Percentiles rank a stretch among this genome's conserved stretches.
Evolutionary conservation across 2,888 invertebrate species (phyloP).

Genomic region (Chesias legatella): DNA sequence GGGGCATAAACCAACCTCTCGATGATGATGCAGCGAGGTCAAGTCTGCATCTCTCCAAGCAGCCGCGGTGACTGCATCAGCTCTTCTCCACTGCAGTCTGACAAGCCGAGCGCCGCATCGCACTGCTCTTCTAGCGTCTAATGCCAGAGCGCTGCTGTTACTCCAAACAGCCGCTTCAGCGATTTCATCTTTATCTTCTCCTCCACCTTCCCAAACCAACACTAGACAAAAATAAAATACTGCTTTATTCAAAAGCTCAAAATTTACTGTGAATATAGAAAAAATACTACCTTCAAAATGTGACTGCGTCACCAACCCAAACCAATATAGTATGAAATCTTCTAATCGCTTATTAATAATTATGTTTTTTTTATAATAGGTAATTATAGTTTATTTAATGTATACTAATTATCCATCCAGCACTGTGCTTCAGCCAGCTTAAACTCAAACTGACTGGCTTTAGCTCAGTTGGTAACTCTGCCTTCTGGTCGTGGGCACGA

Average conservation of each 20-base stretch:
- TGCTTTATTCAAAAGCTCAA: too few species aligned
- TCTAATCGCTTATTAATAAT: too few species aligned
- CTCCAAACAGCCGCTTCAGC: slow-evolving; percentile 74
- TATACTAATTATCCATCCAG: too few species aligned
- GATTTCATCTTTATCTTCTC: slow-evolving; percentile 53
- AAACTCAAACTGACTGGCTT: too few species aligned
- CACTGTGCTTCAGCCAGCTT: too few species aligned
- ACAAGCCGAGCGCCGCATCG: slow-evolving; percentile 70
- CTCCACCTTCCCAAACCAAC: slow-evolving; percentile 72
- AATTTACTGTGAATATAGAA: too few species aligned
- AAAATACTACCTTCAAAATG: not conserved
- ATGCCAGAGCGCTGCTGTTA: slow-evolving; percentile 67
- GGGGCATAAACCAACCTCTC: slow-evolving; percentile 49
- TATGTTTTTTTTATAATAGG: too few species aligned
- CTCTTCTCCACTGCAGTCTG: slow-evolving; percentile 67
- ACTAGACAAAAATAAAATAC: slow-evolving; percentile 40
- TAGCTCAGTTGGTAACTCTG: too few species aligned
- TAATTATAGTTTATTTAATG: too few species aligned
- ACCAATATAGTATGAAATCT: too few species aligned
- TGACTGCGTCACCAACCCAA: too few species aligned
- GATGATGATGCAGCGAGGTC: slow-evolving; percentile 66
- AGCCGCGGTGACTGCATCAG: slow-evolving; percentile 46
- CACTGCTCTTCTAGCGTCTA: slow-evolving; percentile 69
- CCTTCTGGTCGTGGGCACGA: too few species aligned
- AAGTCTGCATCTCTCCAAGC: slow-evolving; percentile 72